These are phyloP conservation scores for Cololabis saira DNA, from an alignment of 2,113 vertebrate genomes.

Conservation along the genomic window DNA sequence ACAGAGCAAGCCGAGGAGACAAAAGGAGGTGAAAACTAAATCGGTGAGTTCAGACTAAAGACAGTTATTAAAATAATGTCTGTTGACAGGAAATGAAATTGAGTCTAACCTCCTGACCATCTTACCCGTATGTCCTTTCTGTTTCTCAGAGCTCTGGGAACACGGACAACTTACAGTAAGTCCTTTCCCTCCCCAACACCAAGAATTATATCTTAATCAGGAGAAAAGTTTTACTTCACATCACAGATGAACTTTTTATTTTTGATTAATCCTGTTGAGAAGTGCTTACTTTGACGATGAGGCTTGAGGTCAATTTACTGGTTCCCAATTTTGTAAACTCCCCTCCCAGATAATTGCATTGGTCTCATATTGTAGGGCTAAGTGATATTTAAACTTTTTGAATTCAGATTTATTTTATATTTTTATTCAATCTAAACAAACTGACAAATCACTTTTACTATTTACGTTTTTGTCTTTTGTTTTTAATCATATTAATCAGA, in stretches of 20 bases:
- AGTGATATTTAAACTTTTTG: too few relatives aligned
- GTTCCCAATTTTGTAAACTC: constrained; percentile 4
- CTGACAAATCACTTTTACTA: background rate
- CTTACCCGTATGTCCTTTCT: constrained; percentile 23
- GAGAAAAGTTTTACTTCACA: background rate
- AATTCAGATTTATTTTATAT: too few relatives aligned
- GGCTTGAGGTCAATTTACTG: background rate
- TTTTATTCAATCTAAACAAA: background rate
- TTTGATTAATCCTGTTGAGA: background rate
- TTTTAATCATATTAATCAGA: constrained; percentile 49
- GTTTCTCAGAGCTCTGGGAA: constrained; percentile 40
- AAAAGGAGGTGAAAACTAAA: constrained; percentile 18
- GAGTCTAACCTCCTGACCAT: constrained; percentile 32
- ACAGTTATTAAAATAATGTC: background rate
- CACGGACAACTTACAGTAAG: constrained; percentile 57
- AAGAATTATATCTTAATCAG: background rate
- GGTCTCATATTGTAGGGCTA: too few relatives aligned
- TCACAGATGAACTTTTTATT: background rate
- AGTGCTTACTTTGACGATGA: background rate
- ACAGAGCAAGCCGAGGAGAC: constrained; percentile 19
- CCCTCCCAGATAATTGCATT: background rate
- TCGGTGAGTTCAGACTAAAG: constrained; percentile 44
- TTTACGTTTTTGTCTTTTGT: background rate
- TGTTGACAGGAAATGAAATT: constrained; percentile 51
- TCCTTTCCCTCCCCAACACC: background rate